These are phyloP conservation scores for Hippocampus mohnikei DNA, from an alignment of 2,113 vertebrate genomes.

Conservation along the genomic window DNA sequence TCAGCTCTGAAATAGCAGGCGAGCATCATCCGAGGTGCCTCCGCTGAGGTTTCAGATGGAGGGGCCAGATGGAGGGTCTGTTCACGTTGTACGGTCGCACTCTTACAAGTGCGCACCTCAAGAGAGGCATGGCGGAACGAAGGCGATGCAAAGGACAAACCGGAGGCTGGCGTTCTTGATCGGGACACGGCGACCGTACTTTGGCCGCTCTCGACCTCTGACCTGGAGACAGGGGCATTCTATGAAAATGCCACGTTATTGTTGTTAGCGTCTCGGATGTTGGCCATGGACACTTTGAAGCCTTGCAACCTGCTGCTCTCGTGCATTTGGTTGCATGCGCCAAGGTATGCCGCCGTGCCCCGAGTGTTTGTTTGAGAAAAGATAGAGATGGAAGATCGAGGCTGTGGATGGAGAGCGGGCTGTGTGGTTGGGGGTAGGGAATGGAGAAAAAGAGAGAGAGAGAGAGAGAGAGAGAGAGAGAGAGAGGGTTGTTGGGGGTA, in stretches of 20 bases:
- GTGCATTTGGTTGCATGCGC: constrained; percentile 14
- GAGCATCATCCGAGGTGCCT: not conserved
- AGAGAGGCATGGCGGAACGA: not conserved
- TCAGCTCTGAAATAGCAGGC: not conserved
- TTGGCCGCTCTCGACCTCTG: constrained; percentile 16
- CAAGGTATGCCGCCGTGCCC: not conserved
- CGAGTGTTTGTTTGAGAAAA: constrained; percentile 45
- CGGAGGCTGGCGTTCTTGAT: not conserved
- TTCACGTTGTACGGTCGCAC: not conserved
- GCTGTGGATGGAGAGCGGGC: constrained; percentile 34
- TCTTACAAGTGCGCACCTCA: not conserved
- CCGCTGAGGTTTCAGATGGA: not conserved
- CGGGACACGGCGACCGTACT: not conserved
- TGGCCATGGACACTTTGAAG: not conserved
- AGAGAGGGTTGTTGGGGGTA: constrained; percentile 59
- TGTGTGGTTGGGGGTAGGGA: constrained; percentile 13
- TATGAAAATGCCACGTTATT: not conserved
- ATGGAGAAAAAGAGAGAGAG: constrained; percentile 28
- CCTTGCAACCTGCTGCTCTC: not conserved
- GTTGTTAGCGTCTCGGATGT: not conserved
- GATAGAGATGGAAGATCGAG: constrained; percentile 41
- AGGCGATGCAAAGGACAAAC: not conserved
- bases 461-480: constrained; percentile 32
- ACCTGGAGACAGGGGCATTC: constrained; percentile 6
- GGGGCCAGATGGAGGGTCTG: not conserved